Percentiles rank a stretch among this genome's conserved stretches.
phyloP scores from a whole-genome alignment of 2,888 invertebrate species.

The Argynnis bischoffii region DNA sequence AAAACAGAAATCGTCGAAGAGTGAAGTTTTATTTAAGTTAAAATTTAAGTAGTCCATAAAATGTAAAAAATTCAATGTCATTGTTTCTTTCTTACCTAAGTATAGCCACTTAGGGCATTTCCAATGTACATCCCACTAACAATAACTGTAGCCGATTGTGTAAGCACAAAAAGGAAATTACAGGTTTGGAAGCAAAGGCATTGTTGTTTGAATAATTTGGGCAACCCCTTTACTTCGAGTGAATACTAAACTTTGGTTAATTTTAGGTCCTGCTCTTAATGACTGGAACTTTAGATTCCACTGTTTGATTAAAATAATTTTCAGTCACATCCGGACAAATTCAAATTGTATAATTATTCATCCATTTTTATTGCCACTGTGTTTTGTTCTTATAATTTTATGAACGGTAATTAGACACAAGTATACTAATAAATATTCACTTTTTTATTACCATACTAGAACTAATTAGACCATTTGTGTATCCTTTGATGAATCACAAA shows the following conservation, averaged over 20 bases:
- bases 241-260: slow-evolving; percentile 35
- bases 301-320: slow-evolving; percentile 36
- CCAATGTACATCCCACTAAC: slow-evolving; percentile 26
- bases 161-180: slow-evolving; percentile 67
- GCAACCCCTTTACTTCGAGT: slow-evolving; percentile 57
- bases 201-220: slow-evolving; percentile 68
- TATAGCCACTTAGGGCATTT: slow-evolving; percentile 21
- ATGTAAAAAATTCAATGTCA: not conserved
- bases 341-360: slow-evolving; percentile 16
- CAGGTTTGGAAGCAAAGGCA: slow-evolving; percentile 54
- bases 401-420: not conserved
- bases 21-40: too few relatives aligned
- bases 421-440: not conserved
- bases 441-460: not conserved
- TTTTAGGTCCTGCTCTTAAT: slow-evolving; percentile 34
- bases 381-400: slow-evolving; percentile 11
- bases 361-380: slow-evolving; percentile 10
- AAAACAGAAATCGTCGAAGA: too few relatives aligned
- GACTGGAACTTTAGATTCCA: slow-evolving; percentile 36
- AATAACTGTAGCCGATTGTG: slow-evolving; percentile 46
- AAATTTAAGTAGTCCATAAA: too few relatives aligned
- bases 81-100: slow-evolving; percentile 4
- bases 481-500: slow-evolving; percentile 16
- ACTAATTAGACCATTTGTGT: not conserved
- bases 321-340: slow-evolving; percentile 20